These are phyloP conservation scores for Hypotaenidia philippensis DNA, from an alignment of 2,797 vertebrate species.

Conservation along the genomic window DNA sequence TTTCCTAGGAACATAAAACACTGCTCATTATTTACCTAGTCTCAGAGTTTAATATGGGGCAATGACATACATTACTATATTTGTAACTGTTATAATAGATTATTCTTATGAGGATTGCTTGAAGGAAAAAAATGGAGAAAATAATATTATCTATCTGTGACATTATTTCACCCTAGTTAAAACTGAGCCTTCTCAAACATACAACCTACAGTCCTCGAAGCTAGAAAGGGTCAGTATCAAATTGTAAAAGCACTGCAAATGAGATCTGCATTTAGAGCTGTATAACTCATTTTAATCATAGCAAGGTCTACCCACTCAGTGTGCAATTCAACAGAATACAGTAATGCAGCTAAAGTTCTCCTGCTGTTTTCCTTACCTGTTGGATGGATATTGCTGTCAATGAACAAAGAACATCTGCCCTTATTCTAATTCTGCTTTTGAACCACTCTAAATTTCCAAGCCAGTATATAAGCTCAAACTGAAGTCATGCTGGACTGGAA, in stretches of 20 bases:
- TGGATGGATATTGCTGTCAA: background rate
- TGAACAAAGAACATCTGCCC: constrained; percentile 1
- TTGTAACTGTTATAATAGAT: background rate
- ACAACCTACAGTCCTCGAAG: background rate
- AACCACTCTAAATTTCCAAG: background rate
- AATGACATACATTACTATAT: constrained; percentile 1
- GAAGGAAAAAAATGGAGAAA: background rate
- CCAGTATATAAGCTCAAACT: background rate
- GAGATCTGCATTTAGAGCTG: background rate
- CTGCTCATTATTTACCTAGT: constrained; percentile 19
- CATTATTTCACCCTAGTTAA: background rate
- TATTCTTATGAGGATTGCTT: background rate
- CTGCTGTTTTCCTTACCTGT: constrained; percentile 3
- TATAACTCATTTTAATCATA: background rate
- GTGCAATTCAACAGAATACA: background rate
- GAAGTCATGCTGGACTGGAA: background rate
- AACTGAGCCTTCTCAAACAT: background rate
- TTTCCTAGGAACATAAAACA: constrained; percentile 41
- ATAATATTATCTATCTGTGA: background rate
- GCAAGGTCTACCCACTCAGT: background rate
- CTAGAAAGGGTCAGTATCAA: background rate
- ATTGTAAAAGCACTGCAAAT: background rate
- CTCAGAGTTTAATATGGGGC: background rate
- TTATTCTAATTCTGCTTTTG: background rate
- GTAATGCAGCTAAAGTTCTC: background rate